Evolutionary conservation across 2,888 invertebrate genomes (phyloP).

Genomic region (Julus scanicus): DNA sequence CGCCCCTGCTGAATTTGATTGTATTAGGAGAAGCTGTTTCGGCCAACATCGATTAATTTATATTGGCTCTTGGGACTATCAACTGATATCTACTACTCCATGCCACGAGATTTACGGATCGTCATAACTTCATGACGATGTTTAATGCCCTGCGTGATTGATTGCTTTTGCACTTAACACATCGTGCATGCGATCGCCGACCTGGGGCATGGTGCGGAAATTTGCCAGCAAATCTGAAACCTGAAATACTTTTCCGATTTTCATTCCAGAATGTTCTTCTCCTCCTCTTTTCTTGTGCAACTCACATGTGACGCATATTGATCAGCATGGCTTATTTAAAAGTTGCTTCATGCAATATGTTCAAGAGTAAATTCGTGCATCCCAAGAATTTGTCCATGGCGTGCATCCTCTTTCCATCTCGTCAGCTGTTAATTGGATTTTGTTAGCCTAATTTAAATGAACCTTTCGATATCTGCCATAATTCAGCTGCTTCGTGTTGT

Average conservation of each 20-base stretch:
- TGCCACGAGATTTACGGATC: conserved; percentile 49
- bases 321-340: background rate
- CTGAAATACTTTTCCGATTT: background rate
- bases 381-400: background rate
- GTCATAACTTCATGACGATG: conserved; percentile 50
- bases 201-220: background rate
- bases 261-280: background rate
- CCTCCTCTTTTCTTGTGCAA: background rate
- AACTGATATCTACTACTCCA: conserved; percentile 48
- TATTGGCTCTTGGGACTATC: conserved; percentile 52
- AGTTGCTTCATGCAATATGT: background rate
- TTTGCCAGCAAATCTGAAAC: background rate
- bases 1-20: conserved; percentile 50
- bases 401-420: background rate
- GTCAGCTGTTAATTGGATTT: conserved; percentile 42
- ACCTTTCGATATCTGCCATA: conserved; percentile 6
- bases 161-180: conserved; percentile 47
- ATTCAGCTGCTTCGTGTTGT: background rate
- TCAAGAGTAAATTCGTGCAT: background rate
- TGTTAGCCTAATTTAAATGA: conserved; percentile 38
- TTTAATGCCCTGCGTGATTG: conserved; percentile 48
- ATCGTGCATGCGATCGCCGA: background rate
- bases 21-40: conserved; percentile 16
- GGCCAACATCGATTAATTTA: conserved; percentile 54
- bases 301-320: background rate